Conservation (phyloP, 2,113 vertebrate species). For the Zosterops borbonicus region DNA sequence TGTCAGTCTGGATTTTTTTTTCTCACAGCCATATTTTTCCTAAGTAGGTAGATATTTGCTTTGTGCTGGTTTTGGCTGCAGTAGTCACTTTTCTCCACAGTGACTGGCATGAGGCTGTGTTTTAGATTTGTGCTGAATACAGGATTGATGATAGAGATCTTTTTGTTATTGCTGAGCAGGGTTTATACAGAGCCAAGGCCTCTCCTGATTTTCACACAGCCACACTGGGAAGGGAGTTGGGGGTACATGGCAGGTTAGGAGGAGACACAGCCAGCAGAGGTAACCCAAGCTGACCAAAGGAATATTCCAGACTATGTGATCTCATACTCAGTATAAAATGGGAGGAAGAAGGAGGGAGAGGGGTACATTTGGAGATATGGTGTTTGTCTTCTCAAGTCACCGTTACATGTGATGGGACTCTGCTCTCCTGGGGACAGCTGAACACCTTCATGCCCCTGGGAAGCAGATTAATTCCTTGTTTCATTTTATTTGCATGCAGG, state of each 20-base stretch:
- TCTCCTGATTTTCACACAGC: not conserved
- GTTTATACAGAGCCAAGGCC: not conserved
- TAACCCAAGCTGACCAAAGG: not conserved
- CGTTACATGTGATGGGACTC: not conserved
- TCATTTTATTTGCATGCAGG: not conserved
- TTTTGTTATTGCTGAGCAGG: not conserved
- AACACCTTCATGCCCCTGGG: not conserved
- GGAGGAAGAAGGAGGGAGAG: not conserved
- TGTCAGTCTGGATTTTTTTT: not conserved
- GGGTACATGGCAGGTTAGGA: not conserved
- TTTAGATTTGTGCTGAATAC: not conserved
- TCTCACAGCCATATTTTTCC: not conserved
- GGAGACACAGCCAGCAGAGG: not conserved
- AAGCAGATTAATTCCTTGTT: not conserved
- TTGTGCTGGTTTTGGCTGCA: not conserved
- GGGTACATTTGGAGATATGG: not conserved
- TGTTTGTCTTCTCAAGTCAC: not conserved
- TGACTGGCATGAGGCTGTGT: not conserved
- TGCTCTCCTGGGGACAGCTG: not conserved
- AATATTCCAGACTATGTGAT: not conserved
- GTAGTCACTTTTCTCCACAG: not conserved
- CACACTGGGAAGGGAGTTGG: not conserved
- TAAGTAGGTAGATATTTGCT: not conserved
- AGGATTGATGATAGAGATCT: not conserved
- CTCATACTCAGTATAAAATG: not conserved